Conservation (phyloP, 2,113 vertebrate species). For the Notechis scutatus region DNA sequence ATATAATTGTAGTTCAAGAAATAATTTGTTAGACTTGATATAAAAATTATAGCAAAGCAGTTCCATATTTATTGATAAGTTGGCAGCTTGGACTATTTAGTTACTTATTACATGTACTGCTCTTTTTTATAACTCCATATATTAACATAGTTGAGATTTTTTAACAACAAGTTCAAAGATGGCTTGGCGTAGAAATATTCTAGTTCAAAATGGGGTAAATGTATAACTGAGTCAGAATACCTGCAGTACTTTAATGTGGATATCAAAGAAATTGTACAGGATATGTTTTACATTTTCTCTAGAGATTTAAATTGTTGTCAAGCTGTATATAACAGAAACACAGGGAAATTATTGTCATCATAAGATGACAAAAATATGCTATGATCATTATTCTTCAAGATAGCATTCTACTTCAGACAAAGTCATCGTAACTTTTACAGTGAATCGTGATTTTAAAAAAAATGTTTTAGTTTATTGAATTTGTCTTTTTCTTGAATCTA, state of each 20-base stretch:
- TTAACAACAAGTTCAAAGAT: neutral
- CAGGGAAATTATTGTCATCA: rapidly evolving
- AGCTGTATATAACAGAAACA: neutral
- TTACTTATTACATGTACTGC: neutral
- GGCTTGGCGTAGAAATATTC: neutral
- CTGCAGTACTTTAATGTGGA: neutral
- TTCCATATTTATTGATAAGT: neutral
- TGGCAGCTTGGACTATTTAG: neutral
- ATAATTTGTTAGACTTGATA: neutral
- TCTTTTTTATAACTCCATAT: neutral
- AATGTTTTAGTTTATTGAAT: neutral
- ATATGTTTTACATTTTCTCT: neutral
- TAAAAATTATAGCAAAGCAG: neutral
- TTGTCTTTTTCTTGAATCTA: neutral
- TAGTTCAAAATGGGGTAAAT: neutral
- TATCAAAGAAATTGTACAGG: neutral
- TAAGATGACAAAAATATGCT: rapidly evolving
- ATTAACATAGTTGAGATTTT: neutral
- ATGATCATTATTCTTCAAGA: neutral
- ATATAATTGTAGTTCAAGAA: neutral
- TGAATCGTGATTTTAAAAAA: neutral
- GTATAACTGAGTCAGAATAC: neutral
- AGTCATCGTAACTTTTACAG: neutral
- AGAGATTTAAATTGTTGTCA: neutral
- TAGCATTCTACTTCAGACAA: neutral